Base-by-base conservation (phyloP, 2,797 vertebrate species). In the Phoeniculus purpureus region DNA sequence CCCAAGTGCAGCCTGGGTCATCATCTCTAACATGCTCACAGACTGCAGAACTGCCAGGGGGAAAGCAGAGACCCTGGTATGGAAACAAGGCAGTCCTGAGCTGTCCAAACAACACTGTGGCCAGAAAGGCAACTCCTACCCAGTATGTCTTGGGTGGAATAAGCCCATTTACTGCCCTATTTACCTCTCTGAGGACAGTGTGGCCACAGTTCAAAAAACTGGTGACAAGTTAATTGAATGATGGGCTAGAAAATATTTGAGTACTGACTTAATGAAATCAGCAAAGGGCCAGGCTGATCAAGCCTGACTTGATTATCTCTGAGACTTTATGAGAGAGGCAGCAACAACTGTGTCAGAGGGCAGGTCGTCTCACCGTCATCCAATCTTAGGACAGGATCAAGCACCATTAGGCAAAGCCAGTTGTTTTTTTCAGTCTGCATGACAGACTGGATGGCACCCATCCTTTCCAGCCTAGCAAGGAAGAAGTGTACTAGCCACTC, bases 1-100 rank as follows among this genome's bases (percentile, higher is more conserved):
- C 15, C 15, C 47, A 31, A 23, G 2, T 0, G 4, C 66, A 51
- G n/a, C 48, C 54, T 19, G 21, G n/a, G 4, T 17, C 60, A 19
- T n/a, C n/a, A 21, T 8, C 43, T 29, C 20, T n/a, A 55, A 45
- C 19, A 1, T 2, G 5, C 40, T 17, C 25, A 20, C 20, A 37
- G 23, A 4, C 54, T 17, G 31, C 59, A 52, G 13, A 20, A 7
- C 32, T 16, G 64, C 29, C 27, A 54, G 14, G 9, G 52, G 52
- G 43, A 27, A 37, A 60, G 55, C 56, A 62, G 32, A 1, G 5
- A 45, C 15, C 60, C 61, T 16, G 3, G 8, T 17, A 14, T 0
- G 6, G 59, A 68, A 55, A 29, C 73, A 62, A 48, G 78, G 15
- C 18, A 25, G 27, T 25, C 68, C 68, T 11, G 6, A 82, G 15